Evolutionary conservation across 1,140 invertebrate species (phyloP), one percentile per base, ranked within the genome.

Genomic region (Drosophila arizonae): DNA sequence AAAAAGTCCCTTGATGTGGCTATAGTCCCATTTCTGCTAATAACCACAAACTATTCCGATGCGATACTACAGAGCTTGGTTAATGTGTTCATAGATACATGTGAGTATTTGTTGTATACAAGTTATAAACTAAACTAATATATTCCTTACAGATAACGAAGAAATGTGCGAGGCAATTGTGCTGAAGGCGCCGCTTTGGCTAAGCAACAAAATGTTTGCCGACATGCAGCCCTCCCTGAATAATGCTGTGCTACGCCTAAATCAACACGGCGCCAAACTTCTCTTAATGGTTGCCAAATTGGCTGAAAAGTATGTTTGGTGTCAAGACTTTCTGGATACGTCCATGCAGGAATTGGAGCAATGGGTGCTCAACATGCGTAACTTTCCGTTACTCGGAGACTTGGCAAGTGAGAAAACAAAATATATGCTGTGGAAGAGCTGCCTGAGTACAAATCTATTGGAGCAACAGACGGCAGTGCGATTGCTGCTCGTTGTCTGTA

Each of bases 391-490:
- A 4, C 63, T 92, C 6, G 79, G 66, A 0, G 91, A 92, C 50
- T 61, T 92, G 28, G 74, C 84, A 3, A 81, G 66, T 5, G 91
- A 92, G 28, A 75, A 90, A 17, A 86, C 90, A 1, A 92, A 91
- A 50, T 79, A 81, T 46, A 77, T 87, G 71, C 72, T 92, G 4
- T 92, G 91, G 91, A 88, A 89, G 36, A 81, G 75, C 57, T 90
- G 91, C 33, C 61, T 81, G 1, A 92, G 86, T 57, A 61, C 79
- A 10, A 90, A 92, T 57, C 52, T 87, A 0, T 62, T 90, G 0
- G 87, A 91, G 28, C 91, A 92, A 63, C 93, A 94, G 82, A 94
- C 93, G 2, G 92, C 93, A 0, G 92, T 93, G 0, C 90, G 93
- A 60, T 60, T 92, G 24, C 58, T 92, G 5, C 70, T 92, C 17